Base-by-base conservation (phyloP, 2,888 invertebrate genomes). In the Aporophyla lueneburgensis region DNA sequence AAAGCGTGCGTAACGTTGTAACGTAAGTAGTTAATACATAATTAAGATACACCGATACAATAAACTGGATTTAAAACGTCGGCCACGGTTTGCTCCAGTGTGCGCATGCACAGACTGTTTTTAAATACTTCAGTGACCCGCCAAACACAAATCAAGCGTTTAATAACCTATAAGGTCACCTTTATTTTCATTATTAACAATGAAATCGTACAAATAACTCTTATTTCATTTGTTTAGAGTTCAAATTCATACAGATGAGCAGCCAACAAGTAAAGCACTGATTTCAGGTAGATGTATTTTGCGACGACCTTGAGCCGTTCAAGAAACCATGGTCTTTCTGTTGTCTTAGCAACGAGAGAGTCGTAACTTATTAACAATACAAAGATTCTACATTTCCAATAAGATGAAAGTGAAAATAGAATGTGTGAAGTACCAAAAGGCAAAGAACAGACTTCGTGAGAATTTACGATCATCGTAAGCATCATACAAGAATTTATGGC, bases 201-300 rank as follows among this genome's bases (percentile, higher is more conserved):
- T 77, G 74, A 80, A 3, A 74, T 67, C 76, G 71, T 62, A 75
- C 62, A 75, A 56, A 78, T 77, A 81, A 85, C 86, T 83, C 83
- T 77, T 88, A 80, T 75, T 66, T 72, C 59, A 75, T 83, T 72
- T 75, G 67, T 74, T 83, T 90, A 90, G 83, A 87, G 91, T 86
- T 86, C 78, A 87, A 81, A 88, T 89, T 91, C 82, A 74, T 68
- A 76, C 76, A 74, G 68, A 74, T 75, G 74, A 74, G 46, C 51
- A 43, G 67, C 72, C 74, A 80, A 62, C 86, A 80, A 85, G 88
- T 89, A 89, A 87, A 80, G 83, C 87, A 91, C 88, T 86, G 86
- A 89, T 87, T 89, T 88, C 89, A 92, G 92, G 91, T 92, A 91
- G 89, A 87, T 80, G 88, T 91, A 90, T 90, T 90, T 90, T 84